These are phyloP conservation scores for Drosophila nebulosa DNA, from an alignment of 1,140 invertebrate genomes.

Conservation along the genomic window DNA sequence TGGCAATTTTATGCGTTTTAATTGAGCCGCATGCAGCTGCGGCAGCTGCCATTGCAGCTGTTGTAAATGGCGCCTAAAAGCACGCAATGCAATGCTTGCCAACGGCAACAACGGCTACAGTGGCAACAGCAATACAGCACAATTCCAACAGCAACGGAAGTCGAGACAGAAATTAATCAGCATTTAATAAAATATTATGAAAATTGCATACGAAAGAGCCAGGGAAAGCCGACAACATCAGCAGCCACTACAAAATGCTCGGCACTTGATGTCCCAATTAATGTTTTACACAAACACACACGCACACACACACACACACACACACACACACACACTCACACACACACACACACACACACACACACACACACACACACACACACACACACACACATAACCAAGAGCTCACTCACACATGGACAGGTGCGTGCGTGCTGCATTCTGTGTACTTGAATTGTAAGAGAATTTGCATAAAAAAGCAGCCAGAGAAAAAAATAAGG, in stretches of 20 bases:
- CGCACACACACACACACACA: slow-evolving; percentile 7
- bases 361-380: slow-evolving; percentile 34
- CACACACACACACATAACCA: slow-evolving; percentile 9
- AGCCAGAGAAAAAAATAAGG: slow-evolving; percentile 15
- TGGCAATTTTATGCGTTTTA: slow-evolving; percentile 33
- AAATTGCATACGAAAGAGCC: slow-evolving; percentile 45
- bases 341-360: slow-evolving; percentile 12
- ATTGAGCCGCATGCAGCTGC: slow-evolving; percentile 50
- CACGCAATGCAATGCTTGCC: slow-evolving; percentile 54
- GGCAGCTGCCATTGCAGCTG: slow-evolving; percentile 52
- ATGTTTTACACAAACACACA: slow-evolving; percentile 58
- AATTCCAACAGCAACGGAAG: slow-evolving; percentile 15
- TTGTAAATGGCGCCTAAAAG: slow-evolving; percentile 52
- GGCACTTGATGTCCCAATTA: slow-evolving; percentile 75
- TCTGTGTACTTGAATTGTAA: slow-evolving; percentile 70
- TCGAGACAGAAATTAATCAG: slow-evolving; percentile 65
- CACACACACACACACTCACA: not conserved
- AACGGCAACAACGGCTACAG: slow-evolving; percentile 17
- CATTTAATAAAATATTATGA: slow-evolving; percentile 78
- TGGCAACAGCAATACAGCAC: too few relatives aligned
- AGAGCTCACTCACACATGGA: slow-evolving; percentile 15
- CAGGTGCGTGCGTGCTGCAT: slow-evolving; percentile 57
- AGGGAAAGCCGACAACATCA: slow-evolving; percentile 8
- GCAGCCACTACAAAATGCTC: slow-evolving; percentile 30
- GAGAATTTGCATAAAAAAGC: slow-evolving; percentile 62